These are phyloP conservation scores for Tolypeutes matacus DNA, from an alignment of 2,797 vertebrate genomes.

Conservation along the genomic window DNA sequence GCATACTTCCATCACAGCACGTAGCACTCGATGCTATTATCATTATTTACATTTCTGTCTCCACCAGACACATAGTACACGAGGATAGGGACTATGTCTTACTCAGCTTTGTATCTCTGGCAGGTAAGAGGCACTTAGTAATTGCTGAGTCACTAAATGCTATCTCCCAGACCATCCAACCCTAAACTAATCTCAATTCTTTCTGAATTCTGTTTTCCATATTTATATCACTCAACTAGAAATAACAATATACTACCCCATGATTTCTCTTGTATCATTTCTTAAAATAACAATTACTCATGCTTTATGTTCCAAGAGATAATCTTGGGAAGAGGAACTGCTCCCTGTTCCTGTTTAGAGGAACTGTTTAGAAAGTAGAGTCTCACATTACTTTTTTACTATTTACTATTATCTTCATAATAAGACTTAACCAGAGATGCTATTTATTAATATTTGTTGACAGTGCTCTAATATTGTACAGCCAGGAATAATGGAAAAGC, in stretches of 20 bases:
- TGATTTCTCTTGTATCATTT: neutral
- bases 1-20: neutral
- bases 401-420: neutral
- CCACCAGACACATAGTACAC: neutral
- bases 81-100: neutral
- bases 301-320: constrained; percentile 46
- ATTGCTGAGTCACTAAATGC: neutral
- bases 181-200: neutral
- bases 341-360: no score
- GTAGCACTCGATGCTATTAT: neutral
- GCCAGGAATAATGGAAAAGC: constrained; percentile 35
- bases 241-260: neutral
- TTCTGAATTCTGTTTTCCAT: constrained; percentile 31
- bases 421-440: neutral
- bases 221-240: neutral
- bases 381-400: constrained; percentile 21
- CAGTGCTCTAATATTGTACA: constrained; percentile 27
- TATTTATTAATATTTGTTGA: constrained; percentile 10
- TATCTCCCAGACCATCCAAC: neutral
- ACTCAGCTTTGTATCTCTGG: neutral
- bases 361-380: neutral
- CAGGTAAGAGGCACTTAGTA: constrained; percentile 10
- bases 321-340: constrained; percentile 43
- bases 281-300: constrained; percentile 45
- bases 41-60: neutral